Conservation (phyloP, 2,888 invertebrate genomes). For the Ornithoptera alexandrae region DNA sequence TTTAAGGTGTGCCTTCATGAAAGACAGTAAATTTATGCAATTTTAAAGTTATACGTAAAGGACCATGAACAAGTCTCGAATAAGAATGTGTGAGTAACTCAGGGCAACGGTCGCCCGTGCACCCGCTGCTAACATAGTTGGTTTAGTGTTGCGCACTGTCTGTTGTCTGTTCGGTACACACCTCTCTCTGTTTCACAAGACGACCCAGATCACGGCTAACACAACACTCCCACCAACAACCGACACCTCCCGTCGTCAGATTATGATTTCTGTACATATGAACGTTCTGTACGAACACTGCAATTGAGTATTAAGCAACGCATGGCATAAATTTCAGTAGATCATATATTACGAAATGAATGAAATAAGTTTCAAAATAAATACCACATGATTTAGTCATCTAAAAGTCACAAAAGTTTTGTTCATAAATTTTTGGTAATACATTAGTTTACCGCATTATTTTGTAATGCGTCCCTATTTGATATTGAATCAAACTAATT, state of each 20-base stretch:
- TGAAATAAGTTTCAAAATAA: conserved; percentile 40
- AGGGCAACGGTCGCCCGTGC: conserved; percentile 19
- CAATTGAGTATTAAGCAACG: conserved; percentile 36
- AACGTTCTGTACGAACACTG: conserved; percentile 27
- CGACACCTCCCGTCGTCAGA: conserved; percentile 30
- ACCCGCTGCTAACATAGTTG: conserved; percentile 18
- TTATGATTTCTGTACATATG: conserved; percentile 31
- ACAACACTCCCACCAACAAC: conserved; percentile 35
- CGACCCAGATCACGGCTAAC: conserved; percentile 50
- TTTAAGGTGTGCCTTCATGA: no score
- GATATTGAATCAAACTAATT: no score
- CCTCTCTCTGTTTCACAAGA: conserved; percentile 58
- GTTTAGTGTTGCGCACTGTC: conserved; percentile 21
- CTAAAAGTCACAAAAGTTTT: neutral
- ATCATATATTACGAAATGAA: conserved; percentile 39
- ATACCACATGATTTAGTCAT: conserved; percentile 26
- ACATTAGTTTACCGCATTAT: no score
- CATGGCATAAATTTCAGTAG: conserved; percentile 37
- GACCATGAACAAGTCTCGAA: conserved; percentile 1
- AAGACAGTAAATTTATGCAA: no score
- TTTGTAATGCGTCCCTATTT: no score
- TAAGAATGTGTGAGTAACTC: conserved; percentile 9
- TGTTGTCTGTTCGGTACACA: conserved; percentile 30
- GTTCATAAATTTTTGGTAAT: no score
- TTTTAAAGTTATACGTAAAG: neutral